Evolutionary conservation across 2,113 vertebrate species (phyloP), one percentile per base, ranked within the genome.

Genomic region (Suricata suricatta): DNA sequence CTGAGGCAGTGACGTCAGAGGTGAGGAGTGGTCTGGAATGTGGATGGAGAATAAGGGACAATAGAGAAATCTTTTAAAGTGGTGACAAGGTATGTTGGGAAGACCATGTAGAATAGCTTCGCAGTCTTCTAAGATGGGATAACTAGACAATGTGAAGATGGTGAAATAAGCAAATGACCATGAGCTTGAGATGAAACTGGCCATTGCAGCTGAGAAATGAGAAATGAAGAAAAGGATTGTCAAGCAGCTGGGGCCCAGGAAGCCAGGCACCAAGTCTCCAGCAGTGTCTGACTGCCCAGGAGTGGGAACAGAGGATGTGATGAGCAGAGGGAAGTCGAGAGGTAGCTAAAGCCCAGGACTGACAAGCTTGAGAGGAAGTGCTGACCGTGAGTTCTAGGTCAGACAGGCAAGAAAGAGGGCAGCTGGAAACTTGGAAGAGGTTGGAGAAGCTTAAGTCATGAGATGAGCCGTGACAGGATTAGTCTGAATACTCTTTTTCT

Each of bases 401-500:
- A 31, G 50, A 38, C 11, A 4, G 50, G 23, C 71, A 35, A 41
- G 54, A 54, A 57, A 54, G 71, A 60, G 72, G n/a, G 4, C 76
- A 54, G 1, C 27, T 25, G 13, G 19, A n/a, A 71, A 69, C 4
- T 10, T 5, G 16, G 16, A 54, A 60, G 38, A 38, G 15, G 17
- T 50, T 9, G 69, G 81, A 60, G 63, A 57, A 44, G 7, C 33
- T 11, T 0, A 60, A 44, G 60, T 81, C 47, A 16, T 4, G 85
- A 47, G n/a, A 15, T 14, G 7, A 23, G 16, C 29, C 1, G 0
- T 4, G n/a, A 2, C 6, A 21, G 38, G 25, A 19, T 8, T 5
- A 3, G 41, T 29, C 19, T 29, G 84, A 47, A 41, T 1, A 13
- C 12, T 2, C 1, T 3, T 25, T 21, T 31, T 50, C 76, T 63